phyloP scores from a whole-genome alignment of 2,888 invertebrate genomes.

The Pogonocherus hispidulus region DNA sequence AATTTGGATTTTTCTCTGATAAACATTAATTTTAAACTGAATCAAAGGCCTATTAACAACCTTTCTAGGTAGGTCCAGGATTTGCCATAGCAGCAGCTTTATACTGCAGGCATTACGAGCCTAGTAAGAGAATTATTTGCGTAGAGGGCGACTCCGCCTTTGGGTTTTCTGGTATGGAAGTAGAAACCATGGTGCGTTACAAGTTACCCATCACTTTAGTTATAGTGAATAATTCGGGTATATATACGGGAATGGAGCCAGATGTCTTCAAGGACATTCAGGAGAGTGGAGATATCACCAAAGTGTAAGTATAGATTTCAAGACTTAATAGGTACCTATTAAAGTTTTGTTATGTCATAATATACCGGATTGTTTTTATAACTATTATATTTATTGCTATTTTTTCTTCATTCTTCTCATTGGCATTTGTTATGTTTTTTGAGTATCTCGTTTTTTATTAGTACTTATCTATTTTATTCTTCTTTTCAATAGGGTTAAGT shows the following conservation, averaged over 20 bases:
- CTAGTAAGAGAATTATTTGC: constrained; percentile 88
- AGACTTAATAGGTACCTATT: too few species aligned
- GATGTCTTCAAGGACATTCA: constrained; percentile 82
- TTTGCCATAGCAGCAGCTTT: constrained; percentile 94
- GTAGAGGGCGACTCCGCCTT: constrained; percentile 98
- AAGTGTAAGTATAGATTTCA: constrained; percentile 80
- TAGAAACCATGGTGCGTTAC: constrained; percentile 96
- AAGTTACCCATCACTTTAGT: constrained; percentile 91
- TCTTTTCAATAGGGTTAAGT: too few species aligned
- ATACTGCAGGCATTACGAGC: constrained; percentile 86
- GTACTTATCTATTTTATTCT: too few species aligned
- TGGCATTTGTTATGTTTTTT: too few species aligned
- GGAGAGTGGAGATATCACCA: constrained; percentile 76
- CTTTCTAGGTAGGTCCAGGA: constrained; percentile 82
- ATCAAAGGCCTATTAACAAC: too few species aligned
- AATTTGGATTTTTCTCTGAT: too few species aligned
- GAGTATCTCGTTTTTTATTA: too few species aligned
- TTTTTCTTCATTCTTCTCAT: too few species aligned
- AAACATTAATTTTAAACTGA: too few species aligned
- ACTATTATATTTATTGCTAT: too few species aligned
- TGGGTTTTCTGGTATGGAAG: constrained; percentile 98
- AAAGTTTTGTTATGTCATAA: too few species aligned
- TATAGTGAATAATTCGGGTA: constrained; percentile 96
- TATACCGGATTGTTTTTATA: too few species aligned
- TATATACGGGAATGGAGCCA: constrained; percentile 88